Evolutionary conservation across 2,113 vertebrate species (phyloP).

Genomic region (Hippocampus guttulatus): DNA sequence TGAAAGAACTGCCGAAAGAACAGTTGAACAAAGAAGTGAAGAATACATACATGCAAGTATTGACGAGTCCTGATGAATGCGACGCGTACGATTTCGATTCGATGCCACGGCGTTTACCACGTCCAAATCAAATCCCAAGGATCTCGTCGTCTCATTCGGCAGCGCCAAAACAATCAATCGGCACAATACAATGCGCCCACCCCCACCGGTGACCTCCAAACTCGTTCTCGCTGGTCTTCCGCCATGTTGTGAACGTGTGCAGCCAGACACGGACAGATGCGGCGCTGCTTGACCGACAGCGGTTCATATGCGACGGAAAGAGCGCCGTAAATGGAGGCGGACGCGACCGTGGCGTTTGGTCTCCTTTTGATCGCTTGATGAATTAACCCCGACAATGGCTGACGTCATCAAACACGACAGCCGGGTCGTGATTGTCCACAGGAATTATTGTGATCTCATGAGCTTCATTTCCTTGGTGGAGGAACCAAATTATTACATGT

Average conservation of each 20-base stretch:
- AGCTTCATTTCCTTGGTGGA: too few relatives aligned
- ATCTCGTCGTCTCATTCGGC: too few relatives aligned
- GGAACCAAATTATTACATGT: too few relatives aligned
- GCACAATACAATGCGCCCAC: too few relatives aligned
- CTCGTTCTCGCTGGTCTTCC: background rate
- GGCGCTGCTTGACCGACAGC: constrained; percentile 41
- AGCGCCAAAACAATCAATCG: too few relatives aligned
- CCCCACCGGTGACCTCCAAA: background rate
- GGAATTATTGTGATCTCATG: background rate
- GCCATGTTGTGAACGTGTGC: constrained; percentile 5
- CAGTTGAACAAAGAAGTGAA: too few relatives aligned
- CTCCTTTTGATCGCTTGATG: constrained; percentile 33
- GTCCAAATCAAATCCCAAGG: too few relatives aligned
- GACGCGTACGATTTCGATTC: too few relatives aligned
- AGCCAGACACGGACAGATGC: constrained; percentile 36
- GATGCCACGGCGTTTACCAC: too few relatives aligned
- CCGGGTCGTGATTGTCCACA: constrained; percentile 12
- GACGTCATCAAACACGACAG: constrained; percentile 23
- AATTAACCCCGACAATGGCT: constrained; percentile 25
- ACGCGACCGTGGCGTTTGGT: constrained; percentile 35
- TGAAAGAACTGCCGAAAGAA: too few relatives aligned
- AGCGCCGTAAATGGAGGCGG: constrained; percentile 44
- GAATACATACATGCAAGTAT: too few relatives aligned
- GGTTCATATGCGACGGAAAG: constrained; percentile 13
- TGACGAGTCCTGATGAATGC: too few relatives aligned